Percentiles rank a stretch among this genome's conserved stretches.
Conservation (phyloP, 2,113 vertebrate species). For the Ailurus styani region DNA sequence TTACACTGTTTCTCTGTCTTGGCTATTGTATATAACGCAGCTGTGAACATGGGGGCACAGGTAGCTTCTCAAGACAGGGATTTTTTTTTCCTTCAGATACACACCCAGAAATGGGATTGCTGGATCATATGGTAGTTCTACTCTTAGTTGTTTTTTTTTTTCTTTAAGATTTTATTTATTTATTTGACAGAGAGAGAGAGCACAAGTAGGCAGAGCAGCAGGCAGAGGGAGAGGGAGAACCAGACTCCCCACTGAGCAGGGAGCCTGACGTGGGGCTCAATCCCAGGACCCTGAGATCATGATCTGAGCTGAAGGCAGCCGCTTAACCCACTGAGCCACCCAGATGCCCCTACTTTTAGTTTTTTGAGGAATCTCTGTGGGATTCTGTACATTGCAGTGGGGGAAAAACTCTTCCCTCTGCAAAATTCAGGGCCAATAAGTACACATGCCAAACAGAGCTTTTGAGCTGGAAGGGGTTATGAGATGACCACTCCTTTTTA, state of each 20-base stretch:
- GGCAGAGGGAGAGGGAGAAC: too few species aligned
- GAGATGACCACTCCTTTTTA: fast-evolving
- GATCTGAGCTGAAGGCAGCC: too few species aligned
- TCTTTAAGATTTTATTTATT: too few species aligned
- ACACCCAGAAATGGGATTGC: neutral
- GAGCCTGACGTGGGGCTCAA: too few species aligned
- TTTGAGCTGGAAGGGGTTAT: neutral
- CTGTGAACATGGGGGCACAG: neutral
- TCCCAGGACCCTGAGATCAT: too few species aligned
- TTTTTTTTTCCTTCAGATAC: neutral
- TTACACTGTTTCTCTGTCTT: neutral
- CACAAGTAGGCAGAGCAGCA: too few species aligned
- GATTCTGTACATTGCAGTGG: neutral
- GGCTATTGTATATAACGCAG: neutral
- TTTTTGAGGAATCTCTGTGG: neutral
- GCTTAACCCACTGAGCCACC: too few species aligned
- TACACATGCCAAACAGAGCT: neutral
- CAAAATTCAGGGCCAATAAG: neutral
- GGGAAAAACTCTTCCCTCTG: neutral
- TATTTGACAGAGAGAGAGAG: too few species aligned
- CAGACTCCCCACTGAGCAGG: too few species aligned
- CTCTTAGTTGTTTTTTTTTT: too few species aligned
- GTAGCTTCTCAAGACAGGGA: neutral
- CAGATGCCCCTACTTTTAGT: neutral
- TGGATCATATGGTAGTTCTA: neutral